Evolutionary conservation across 2,113 vertebrate species (phyloP).

Genomic region (Phyllostomus discolor): DNA sequence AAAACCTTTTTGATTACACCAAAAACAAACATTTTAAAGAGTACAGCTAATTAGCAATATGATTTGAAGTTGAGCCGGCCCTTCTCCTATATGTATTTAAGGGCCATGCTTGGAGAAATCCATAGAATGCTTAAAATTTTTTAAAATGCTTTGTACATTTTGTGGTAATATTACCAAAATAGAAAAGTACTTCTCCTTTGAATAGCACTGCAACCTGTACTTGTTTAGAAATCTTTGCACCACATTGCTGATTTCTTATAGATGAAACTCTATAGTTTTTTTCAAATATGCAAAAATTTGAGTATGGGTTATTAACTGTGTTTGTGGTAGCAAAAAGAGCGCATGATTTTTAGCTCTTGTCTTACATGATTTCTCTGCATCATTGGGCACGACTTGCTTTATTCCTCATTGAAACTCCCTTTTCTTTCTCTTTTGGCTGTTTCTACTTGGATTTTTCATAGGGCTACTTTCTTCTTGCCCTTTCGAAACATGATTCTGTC

Average conservation of each 20-base stretch:
- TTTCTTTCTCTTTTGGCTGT: background rate
- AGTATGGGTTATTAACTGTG: background rate
- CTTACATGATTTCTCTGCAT: background rate
- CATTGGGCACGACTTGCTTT: background rate
- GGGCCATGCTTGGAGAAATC: background rate
- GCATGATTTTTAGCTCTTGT: background rate
- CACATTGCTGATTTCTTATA: background rate
- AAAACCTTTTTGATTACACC: conserved; percentile 35
- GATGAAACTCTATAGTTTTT: background rate
- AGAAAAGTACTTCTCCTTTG: conserved; percentile 35
- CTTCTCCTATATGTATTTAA: background rate
- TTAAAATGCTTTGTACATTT: background rate
- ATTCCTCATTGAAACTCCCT: background rate
- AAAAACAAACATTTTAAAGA: conserved; percentile 26
- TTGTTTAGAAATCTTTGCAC: conserved; percentile 23
- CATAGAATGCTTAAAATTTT: background rate
- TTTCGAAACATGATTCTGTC: background rate
- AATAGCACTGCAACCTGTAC: background rate
- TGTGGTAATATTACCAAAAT: background rate
- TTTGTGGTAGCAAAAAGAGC: background rate
- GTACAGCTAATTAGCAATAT: background rate
- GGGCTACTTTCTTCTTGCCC: background rate
- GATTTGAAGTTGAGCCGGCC: conserved; percentile 36
- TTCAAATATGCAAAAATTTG: background rate
- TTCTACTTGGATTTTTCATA: background rate